These are phyloP conservation scores for Scaptomyza cyrtandrae DNA, from an alignment of 2,888 invertebrate genomes.

Conservation along the genomic window DNA sequence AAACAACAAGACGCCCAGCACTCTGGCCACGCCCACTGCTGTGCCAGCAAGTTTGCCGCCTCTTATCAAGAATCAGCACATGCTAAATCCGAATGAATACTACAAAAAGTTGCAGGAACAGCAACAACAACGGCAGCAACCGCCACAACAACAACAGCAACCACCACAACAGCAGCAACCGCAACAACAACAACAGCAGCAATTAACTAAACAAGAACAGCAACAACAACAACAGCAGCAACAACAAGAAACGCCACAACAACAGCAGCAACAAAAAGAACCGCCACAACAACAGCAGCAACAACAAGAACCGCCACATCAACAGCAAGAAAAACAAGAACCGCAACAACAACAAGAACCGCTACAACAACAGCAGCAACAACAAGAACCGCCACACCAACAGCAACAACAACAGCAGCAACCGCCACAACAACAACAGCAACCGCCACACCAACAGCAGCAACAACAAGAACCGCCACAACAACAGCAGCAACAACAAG, in stretches of 20 bases:
- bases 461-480: too few species aligned
- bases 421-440: too few species aligned
- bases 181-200: too few species aligned
- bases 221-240: too few species aligned
- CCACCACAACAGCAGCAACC: not conserved
- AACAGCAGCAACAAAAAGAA: too few species aligned
- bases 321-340: constrained; percentile 42
- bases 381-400: constrained; percentile 3
- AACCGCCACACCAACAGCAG: too few species aligned
- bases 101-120: constrained; percentile 58
- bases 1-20: not conserved
- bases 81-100: constrained; percentile 57
- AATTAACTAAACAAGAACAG: too few species aligned
- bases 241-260: too few species aligned
- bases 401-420: not conserved
- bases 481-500: too few species aligned
- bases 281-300: too few species aligned
- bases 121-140: constrained; percentile 2
- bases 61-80: constrained; percentile 53
- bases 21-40: constrained; percentile 5
- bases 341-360: constrained; percentile 45
- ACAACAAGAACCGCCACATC: constrained; percentile 4
- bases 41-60: constrained; percentile 47
- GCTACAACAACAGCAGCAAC: not conserved
- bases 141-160: not conserved